Evolutionary conservation across 2,113 vertebrate genomes (phyloP), one percentile per base, ranked within the genome.

Genomic region (Haemorhous mexicanus): DNA sequence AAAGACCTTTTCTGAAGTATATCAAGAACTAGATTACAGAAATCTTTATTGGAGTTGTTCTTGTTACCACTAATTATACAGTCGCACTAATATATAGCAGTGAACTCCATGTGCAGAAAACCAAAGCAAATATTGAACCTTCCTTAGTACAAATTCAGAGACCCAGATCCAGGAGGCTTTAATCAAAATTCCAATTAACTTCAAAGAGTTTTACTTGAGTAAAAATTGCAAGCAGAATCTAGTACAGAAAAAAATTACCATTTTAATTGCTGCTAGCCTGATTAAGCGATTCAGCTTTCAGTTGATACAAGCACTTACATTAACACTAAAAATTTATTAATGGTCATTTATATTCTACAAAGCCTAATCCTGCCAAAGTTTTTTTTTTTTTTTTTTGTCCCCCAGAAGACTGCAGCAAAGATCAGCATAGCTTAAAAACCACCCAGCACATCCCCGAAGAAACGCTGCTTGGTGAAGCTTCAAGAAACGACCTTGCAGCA

Each of bases 101-200:
- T 93, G 93, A 96, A 87, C 76, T 87, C 56, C 33, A 22, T 39
- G 37, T 52, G 73, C 86, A 64, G 84, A 84, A 94, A 95, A 96
- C 90, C 95, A 96, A 97, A 97, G 93, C 86, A 96, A 94, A 94
- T 96, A 93, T 96, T 96, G 96, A 96, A 91, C 93, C 56, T 94
- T 82, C 49, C 43, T 84, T 82, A 89, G 89, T 84, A 87, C 69
- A 82, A 95, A 96, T 93, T 89, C 76, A 17, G 69, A 95, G 80
- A 90, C 76, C 61, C 88, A 94, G 73, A 92, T 94, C 76, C 90
- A 89, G 80, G 53, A 96, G 92, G 26, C 73, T 89, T 95, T 97
- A 93, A 96, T 96, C 90, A 95, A 94, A 96, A 90, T 96, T 89
- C 90, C 92, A 96, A 94, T 96, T 96, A 96, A 95, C 95, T 94